Evolutionary conservation across 2,113 vertebrate species (phyloP).

Genomic region (Anarhynchus alexandrinus): DNA sequence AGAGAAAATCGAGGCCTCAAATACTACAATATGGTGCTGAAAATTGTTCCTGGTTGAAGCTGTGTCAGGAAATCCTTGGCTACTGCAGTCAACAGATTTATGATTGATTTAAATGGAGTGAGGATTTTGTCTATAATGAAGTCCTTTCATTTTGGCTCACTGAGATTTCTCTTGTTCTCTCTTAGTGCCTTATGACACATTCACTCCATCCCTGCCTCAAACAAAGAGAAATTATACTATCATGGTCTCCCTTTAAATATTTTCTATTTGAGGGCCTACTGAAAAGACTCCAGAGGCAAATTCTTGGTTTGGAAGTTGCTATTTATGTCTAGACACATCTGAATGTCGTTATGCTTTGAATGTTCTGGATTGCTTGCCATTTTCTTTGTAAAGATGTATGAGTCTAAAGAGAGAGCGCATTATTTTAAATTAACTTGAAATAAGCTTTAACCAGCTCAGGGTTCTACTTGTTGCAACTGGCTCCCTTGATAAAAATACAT

Average conservation of each 20-base stretch:
- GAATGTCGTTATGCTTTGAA: slow-evolving; percentile 17
- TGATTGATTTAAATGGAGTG: not conserved
- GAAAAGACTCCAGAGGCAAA: slow-evolving; percentile 49
- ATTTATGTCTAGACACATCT: slow-evolving; percentile 55
- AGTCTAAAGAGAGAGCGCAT: not conserved
- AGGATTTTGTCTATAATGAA: slow-evolving; percentile 24
- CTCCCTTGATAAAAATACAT: not conserved
- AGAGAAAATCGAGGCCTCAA: not conserved
- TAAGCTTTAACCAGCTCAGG: not conserved
- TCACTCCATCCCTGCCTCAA: slow-evolving; percentile 29
- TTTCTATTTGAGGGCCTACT: slow-evolving; percentile 26
- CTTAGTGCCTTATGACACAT: slow-evolving; percentile 32
- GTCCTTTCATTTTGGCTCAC: slow-evolving; percentile 24
- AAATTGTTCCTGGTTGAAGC: not conserved
- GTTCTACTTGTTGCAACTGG: not conserved
- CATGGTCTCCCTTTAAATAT: slow-evolving; percentile 24
- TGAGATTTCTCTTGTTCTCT: slow-evolving; percentile 48
- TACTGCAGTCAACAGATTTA: not conserved
- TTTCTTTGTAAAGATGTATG: slow-evolving; percentile 2
- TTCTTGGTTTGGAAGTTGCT: slow-evolving; percentile 50
- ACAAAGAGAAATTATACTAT: slow-evolving; percentile 59
- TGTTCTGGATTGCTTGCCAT: slow-evolving; percentile 12
- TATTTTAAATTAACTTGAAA: slow-evolving; percentile 14
- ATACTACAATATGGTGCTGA: not conserved
- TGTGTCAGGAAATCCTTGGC: not conserved